Evolutionary conservation across 2,797 vertebrate species (phyloP).

Genomic region (Sebastes diaconus): DNA sequence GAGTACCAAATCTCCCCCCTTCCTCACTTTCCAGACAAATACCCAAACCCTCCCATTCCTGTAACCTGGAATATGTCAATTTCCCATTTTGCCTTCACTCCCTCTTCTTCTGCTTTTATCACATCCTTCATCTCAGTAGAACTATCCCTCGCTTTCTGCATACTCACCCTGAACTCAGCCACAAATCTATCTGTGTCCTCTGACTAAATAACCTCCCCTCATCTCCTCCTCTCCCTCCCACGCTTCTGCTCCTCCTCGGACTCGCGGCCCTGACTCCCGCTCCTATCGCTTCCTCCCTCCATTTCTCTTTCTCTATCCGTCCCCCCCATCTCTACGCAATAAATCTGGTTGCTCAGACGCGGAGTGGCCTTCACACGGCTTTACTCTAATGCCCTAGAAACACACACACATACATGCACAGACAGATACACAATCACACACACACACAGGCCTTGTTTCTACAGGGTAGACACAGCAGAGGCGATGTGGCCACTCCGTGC

Average conservation of each 20-base stretch:
- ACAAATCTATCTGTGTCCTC: conserved; percentile 70
- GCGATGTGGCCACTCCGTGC: conserved; percentile 49
- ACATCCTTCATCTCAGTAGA: conserved; percentile 37
- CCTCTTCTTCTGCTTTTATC: conserved; percentile 39
- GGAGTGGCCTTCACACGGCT: conserved; percentile 71
- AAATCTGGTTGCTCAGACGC: conserved; percentile 75
- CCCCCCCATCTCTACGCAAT: conserved; percentile 64
- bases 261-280: conserved; percentile 57
- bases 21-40: conserved; percentile 25
- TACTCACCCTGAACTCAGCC: conserved; percentile 67
- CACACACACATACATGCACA: conserved; percentile 15
- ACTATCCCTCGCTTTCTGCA: conserved; percentile 47
- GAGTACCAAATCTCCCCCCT: conserved; percentile 13
- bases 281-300: conserved; percentile 65
- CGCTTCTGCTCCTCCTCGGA: conserved; percentile 58
- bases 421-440: conserved; percentile 13
- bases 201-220: conserved; percentile 65
- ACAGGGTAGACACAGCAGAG: conserved; percentile 49
- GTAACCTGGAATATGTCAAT: conserved; percentile 62
- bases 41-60: conserved; percentile 22
- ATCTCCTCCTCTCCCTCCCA: conserved; percentile 51
- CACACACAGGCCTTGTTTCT: conserved; percentile 29
- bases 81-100: conserved; percentile 42
- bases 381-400: conserved; percentile 57
- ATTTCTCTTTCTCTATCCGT: conserved; percentile 62